These are phyloP conservation scores for Rallus limicola DNA, from an alignment of 2,113 vertebrate genomes.

Conservation along the genomic window DNA sequence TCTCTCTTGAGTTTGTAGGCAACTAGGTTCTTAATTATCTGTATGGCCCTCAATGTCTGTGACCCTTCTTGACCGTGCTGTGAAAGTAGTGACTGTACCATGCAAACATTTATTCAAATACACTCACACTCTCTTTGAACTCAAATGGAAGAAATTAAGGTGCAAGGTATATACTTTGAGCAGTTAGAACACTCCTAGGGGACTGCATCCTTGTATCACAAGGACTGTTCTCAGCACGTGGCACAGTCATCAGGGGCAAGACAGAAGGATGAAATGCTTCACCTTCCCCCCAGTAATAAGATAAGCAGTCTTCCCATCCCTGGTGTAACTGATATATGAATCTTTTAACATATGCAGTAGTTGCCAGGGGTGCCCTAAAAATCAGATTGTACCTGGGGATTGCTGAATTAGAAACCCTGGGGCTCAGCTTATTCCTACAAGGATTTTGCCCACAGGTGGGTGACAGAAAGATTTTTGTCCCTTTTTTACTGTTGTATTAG, in stretches of 20 bases:
- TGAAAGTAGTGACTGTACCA: background rate
- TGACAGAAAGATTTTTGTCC: background rate
- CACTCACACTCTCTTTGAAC: background rate
- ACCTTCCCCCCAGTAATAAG: background rate
- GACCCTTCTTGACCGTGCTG: background rate
- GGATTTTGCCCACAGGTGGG: background rate
- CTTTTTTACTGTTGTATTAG: background rate
- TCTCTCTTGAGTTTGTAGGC: background rate
- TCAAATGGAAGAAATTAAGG: background rate
- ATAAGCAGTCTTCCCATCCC: background rate
- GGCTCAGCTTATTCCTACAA: background rate
- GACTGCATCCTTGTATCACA: background rate
- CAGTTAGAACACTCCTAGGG: background rate
- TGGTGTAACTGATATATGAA: background rate
- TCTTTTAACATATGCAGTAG: background rate
- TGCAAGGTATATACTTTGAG: background rate
- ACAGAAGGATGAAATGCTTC: background rate
- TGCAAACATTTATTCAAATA: background rate
- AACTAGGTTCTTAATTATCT: background rate
- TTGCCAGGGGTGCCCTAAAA: background rate
- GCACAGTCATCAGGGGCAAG: background rate
- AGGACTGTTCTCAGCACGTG: background rate
- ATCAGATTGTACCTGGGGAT: background rate
- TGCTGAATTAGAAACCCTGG: background rate
- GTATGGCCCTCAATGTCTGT: background rate